Base-by-base conservation (phyloP, 2,797 vertebrate species). In the Acanthurus leucopareius region DNA sequence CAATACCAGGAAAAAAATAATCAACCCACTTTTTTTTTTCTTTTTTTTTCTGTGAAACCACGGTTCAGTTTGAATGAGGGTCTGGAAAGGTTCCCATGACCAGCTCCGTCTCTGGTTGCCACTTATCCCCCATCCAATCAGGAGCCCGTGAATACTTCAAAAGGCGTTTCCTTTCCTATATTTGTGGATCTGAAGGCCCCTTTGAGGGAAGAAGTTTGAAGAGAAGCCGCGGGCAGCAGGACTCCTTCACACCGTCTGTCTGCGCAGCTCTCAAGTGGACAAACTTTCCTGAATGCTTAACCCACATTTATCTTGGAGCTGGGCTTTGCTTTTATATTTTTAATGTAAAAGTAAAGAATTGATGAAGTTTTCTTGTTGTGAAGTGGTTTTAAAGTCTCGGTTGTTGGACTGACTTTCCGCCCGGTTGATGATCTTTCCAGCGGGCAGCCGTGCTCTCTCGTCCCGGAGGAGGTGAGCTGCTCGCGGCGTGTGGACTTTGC, bases 101-200 rank as follows among this genome's bases (percentile, higher is more conserved):
- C 75, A 63, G 42, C 59, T 54, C 65, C 56, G 60, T 75, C 58
- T 79, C 65, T 72, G 49, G 69, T 84, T 78, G 69, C 70, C 75
- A 4, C 70, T 79, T 81, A 64, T 77, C 75, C 51, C 3, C 1
- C 67, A 58, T 51, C 95, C 95, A 95, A 96, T 95, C 92, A 89
- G 91, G 54, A 58, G 70, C 58, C 54, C 61, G 78, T 35, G 70
- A 76, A 40, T 5, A 78, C 79, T 84, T 81, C 35, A 73, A 77
- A 82, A 76, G 92, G 94, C 94, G 94, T 92, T 84, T 91, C 93
- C 85, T 84, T 74, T 54, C 48, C 22, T 73, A 20, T 68, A 67
- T 80, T 77, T 73, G 74, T 68, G 78, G 86, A 79, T 40, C 38
- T 73, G 87, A 91, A 92, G 86, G 72, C 52, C 32, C 32, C 32